Evolutionary conservation across 2,797 vertebrate species (phyloP).

Genomic region (Vespertilio murinus): DNA sequence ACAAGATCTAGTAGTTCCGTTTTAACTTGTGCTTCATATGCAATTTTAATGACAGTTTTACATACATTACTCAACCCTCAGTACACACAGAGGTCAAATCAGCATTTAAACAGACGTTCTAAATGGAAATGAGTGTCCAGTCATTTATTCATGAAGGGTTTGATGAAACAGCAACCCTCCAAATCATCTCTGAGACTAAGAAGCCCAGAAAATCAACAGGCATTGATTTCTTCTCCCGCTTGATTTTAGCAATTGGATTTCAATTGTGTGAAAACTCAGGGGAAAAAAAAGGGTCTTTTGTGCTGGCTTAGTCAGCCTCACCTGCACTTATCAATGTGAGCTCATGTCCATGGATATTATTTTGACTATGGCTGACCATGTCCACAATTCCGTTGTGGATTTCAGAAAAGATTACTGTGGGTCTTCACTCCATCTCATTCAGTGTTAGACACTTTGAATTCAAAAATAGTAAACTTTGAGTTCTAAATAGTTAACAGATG

Average conservation of each 20-base stretch:
- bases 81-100: slow-evolving; percentile 80
- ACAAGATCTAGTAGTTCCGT: slow-evolving; percentile 33
- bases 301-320: slow-evolving; percentile 36
- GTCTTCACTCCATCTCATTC: slow-evolving; percentile 36
- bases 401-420: slow-evolving; percentile 29
- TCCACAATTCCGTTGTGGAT: slow-evolving; percentile 1
- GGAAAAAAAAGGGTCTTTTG: slow-evolving; percentile 33
- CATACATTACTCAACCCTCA: slow-evolving; percentile 67
- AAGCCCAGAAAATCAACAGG: slow-evolving; percentile 73
- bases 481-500: background rate
- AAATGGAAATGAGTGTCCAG: slow-evolving; percentile 83
- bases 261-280: slow-evolving; percentile 51
- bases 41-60: slow-evolving; percentile 80
- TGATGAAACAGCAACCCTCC: slow-evolving; percentile 67
- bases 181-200: slow-evolving; percentile 65
- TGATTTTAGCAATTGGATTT: slow-evolving; percentile 71
- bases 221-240: slow-evolving; percentile 66
- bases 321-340: slow-evolving; percentile 15
- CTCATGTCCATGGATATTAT: slow-evolving; percentile 43
- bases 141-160: slow-evolving; percentile 69
- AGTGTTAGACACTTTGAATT: slow-evolving; percentile 29
- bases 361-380: slow-evolving; percentile 42
- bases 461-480: background rate
- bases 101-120: slow-evolving; percentile 84
- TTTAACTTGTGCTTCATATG: slow-evolving; percentile 62